A percentile compares a stretch with the other conserved stretches of the same genome.
phyloP scores from a whole-genome alignment of 2,113 vertebrate genomes.

The Pyrgilauda ruficollis region DNA sequence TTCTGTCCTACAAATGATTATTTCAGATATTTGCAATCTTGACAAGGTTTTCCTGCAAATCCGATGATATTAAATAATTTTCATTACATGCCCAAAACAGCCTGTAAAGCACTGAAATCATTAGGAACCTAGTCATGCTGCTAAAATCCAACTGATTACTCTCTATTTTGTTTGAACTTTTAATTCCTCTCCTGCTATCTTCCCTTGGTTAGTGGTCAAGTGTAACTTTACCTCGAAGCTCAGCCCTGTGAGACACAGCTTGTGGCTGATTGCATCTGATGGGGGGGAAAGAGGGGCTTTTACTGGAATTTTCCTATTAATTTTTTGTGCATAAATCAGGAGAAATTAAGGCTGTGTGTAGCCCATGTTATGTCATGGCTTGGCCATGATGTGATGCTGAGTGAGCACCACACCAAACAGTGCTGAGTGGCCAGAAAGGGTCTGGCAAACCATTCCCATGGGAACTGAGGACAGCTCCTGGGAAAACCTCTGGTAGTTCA shows the following conservation, averaged over 20 bases:
- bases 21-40: neutral
- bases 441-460: neutral
- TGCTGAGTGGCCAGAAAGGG: neutral
- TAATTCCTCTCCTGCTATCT: conserved; percentile 1
- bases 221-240: neutral
- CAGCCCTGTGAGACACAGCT: neutral
- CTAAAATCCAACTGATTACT: neutral
- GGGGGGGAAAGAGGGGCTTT: neutral
- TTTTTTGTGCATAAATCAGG: neutral
- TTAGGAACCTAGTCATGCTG: neutral
- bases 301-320: neutral
- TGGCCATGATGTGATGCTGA: neutral
- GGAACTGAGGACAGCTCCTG: neutral
- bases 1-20: neutral
- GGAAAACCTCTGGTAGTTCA: neutral
- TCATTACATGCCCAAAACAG: neutral
- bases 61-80: neutral
- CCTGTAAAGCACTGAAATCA: neutral
- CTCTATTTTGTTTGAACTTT: neutral
- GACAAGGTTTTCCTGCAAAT: neutral
- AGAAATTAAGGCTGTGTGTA: neutral
- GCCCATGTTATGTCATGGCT: neutral
- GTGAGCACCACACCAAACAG: neutral
- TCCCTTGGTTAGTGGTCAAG: neutral
- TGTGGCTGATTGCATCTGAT: conserved; percentile 24